phyloP scores from a whole-genome alignment of 2,888 invertebrate species.

The Bombyx huttoni region DNA sequence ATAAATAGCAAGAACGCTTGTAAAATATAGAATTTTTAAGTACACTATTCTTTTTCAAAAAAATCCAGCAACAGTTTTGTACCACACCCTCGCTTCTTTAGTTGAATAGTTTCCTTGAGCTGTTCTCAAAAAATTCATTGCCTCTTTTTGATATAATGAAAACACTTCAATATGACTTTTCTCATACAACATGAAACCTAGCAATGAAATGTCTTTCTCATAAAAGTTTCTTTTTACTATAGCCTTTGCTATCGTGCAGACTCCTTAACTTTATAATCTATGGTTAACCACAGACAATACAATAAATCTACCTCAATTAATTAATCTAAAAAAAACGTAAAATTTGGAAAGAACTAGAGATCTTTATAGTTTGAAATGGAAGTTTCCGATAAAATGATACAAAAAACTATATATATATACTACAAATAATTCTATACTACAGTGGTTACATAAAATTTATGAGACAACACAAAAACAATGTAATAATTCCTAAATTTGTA shows the following conservation, averaged over 20 bases:
- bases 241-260: slow-evolving; percentile 1
- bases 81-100: too few relatives aligned
- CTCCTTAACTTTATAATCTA: slow-evolving; percentile 22
- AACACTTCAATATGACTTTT: too few relatives aligned
- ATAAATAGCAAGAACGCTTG: too few relatives aligned
- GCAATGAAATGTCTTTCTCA: background rate
- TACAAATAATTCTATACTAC: slow-evolving; percentile 35
- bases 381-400: slow-evolving; percentile 23
- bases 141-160: too few relatives aligned
- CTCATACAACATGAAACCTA: background rate
- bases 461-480: slow-evolving; percentile 24
- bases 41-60: too few relatives aligned
- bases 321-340: slow-evolving; percentile 21
- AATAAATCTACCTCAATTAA: slow-evolving; percentile 31
- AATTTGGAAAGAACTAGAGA: slow-evolving; percentile 48
- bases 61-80: too few relatives aligned
- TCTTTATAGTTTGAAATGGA: slow-evolving; percentile 42
- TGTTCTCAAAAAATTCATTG: too few relatives aligned
- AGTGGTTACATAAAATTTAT: slow-evolving; percentile 30
- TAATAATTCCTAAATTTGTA: slow-evolving; percentile 8
- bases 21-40: too few relatives aligned
- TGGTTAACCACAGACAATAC: slow-evolving; percentile 57
- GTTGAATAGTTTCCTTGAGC: too few relatives aligned
- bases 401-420: slow-evolving; percentile 24
- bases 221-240: too few relatives aligned